Percentiles rank a stretch among this genome's conserved stretches.
These are phyloP conservation scores for Eupithecia subfuscata DNA, from an alignment of 2,888 invertebrate species.

Conservation along the genomic window DNA sequence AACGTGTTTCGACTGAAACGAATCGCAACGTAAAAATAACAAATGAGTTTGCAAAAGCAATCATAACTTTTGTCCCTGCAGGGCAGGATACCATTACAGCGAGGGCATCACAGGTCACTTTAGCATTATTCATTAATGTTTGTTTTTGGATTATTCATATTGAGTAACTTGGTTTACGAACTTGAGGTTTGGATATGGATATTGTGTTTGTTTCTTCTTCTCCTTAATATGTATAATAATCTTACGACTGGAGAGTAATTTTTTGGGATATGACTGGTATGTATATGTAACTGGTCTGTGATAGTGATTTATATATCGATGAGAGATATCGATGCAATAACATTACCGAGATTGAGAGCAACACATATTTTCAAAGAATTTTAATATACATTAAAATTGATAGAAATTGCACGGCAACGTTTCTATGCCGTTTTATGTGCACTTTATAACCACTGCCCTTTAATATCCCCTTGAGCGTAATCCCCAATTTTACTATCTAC, in stretches of 20 bases:
- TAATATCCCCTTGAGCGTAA: constrained; percentile 53
- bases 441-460: constrained; percentile 55
- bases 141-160: constrained; percentile 44
- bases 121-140: constrained; percentile 44
- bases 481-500: constrained; percentile 47
- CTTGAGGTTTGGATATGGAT: constrained; percentile 19
- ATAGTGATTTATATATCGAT: constrained; percentile 8
- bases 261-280: not conserved
- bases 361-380: constrained; percentile 12
- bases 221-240: not conserved
- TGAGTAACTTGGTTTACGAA: constrained; percentile 30
- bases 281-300: not conserved
- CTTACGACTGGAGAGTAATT: not conserved
- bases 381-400: constrained; percentile 38
- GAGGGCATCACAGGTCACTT: constrained; percentile 43
- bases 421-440: constrained; percentile 40
- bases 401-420: constrained; percentile 38
- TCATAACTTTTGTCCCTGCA: constrained; percentile 48
- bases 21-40: constrained; percentile 49
- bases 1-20: constrained; percentile 46
- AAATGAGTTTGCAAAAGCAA: constrained; percentile 49
- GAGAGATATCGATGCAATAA: constrained; percentile 7
- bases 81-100: constrained; percentile 40
- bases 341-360: constrained; percentile 6
- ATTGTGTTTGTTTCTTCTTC: constrained; percentile 9